These are phyloP conservation scores for Clamator glandarius DNA, from an alignment of 2,797 vertebrate species.

Conservation along the genomic window DNA sequence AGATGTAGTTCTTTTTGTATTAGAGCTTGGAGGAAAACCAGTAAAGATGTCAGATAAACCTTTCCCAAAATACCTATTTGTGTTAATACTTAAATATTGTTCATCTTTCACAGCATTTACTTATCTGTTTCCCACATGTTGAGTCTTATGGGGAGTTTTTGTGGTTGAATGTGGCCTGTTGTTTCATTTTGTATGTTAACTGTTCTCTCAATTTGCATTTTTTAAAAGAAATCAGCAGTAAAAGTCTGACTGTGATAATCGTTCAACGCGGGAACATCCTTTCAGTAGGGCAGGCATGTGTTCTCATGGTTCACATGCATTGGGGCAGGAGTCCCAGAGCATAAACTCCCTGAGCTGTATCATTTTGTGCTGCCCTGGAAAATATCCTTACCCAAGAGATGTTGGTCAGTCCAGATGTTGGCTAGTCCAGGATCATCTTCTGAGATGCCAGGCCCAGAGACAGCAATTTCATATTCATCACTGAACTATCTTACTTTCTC, in stretches of 20 bases:
- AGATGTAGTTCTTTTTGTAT: slow-evolving; percentile 41
- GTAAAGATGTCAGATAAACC: slow-evolving; percentile 50
- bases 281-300: not conserved
- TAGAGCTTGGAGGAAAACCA: not conserved
- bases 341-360: not conserved
- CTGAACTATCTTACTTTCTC: not conserved
- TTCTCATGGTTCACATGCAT: accelerated
- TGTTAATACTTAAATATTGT: slow-evolving; percentile 69
- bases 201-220: not conserved
- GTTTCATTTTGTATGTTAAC: slow-evolving; percentile 14
- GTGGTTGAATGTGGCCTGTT: slow-evolving; percentile 32
- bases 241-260: not conserved
- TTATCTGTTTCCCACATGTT: slow-evolving; percentile 64
- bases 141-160: slow-evolving; percentile 58
- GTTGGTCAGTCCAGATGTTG: accelerated
- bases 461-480: not conserved
- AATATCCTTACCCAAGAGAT: not conserved
- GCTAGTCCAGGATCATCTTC: accelerated
- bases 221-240: not conserved
- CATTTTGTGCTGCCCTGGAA: not conserved
- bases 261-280: not conserved
- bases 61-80: slow-evolving; percentile 52
- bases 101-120: slow-evolving; percentile 26
- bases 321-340: not conserved
- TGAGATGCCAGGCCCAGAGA: not conserved